A percentile compares a stretch with the other conserved stretches of the same genome.
phyloP scores from a whole-genome alignment of 2,888 invertebrate species.

The Athalia circularis region DNA sequence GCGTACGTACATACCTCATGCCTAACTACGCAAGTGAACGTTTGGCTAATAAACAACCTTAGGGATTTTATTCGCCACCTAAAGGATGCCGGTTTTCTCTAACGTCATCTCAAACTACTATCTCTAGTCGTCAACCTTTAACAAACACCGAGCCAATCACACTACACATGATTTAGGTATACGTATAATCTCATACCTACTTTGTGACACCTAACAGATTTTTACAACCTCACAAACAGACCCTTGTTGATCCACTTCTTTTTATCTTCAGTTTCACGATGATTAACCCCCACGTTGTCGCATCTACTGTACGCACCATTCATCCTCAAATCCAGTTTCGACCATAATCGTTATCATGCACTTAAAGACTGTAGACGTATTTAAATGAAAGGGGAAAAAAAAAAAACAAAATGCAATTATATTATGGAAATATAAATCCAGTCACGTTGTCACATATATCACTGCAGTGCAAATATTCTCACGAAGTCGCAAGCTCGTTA shows the following conservation, averaged over 20 bases:
- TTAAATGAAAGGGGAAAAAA: no score
- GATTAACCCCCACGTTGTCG: neutral
- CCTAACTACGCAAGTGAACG: neutral
- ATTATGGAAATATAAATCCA: no score
- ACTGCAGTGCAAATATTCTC: no score
- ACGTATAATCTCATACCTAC: neutral
- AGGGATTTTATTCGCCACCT: slow-evolving; percentile 52
- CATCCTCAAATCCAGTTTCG: neutral
- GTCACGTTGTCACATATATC: no score
- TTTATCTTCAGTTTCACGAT: neutral
- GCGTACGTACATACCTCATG: neutral
- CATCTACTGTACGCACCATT: neutral
- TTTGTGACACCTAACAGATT: slow-evolving; percentile 7
- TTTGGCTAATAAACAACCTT: slow-evolving; percentile 57
- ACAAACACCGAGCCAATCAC: no score
- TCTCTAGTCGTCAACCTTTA: no score
- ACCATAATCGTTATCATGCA: no score
- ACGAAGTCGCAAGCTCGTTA: no score
- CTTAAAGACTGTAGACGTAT: no score
- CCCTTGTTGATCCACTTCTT: neutral
- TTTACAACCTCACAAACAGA: neutral
- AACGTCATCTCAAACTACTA: no score
- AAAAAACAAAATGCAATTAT: no score
- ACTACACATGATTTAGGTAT: no score
- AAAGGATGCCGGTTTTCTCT: neutral